These are phyloP conservation scores for Thumatha senex DNA, from an alignment of 2,888 invertebrate genomes.

Conservation along the genomic window DNA sequence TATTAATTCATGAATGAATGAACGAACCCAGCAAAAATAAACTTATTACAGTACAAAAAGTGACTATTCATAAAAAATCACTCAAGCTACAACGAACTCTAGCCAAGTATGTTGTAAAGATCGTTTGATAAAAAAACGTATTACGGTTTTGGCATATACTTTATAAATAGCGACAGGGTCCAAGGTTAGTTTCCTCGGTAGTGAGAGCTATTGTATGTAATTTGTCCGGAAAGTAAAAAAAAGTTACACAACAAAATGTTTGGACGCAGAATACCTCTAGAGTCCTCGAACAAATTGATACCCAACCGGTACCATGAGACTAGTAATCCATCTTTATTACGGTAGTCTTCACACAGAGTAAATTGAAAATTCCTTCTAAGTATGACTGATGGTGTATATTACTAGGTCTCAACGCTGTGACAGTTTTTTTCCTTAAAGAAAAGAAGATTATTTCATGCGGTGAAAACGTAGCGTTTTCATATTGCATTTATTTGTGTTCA, in stretches of 20 bases:
- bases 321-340: constrained; percentile 77
- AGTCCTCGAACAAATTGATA: constrained; percentile 53
- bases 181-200: constrained; percentile 23
- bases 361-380: constrained; percentile 82
- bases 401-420: constrained; percentile 70
- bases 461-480: constrained; percentile 72
- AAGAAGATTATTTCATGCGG: constrained; percentile 75
- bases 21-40: constrained; percentile 3
- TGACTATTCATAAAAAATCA: constrained; percentile 27
- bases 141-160: constrained; percentile 30
- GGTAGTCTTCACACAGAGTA: constrained; percentile 63
- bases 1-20: not conserved
- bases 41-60: not conserved
- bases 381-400: constrained; percentile 81
- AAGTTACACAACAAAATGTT: constrained; percentile 21
- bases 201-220: constrained; percentile 29
- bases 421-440: constrained; percentile 70
- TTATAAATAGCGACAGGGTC: constrained; percentile 32
- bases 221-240: constrained; percentile 32
- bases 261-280: constrained; percentile 31
- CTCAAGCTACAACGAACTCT: constrained; percentile 27
- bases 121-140: constrained; percentile 35
- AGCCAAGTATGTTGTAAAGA: constrained; percentile 33
- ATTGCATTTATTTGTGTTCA: constrained; percentile 80
- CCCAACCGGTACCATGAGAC: constrained; percentile 50